A percentile compares a stretch with the other conserved stretches of the same genome.
These are phyloP conservation scores for Eupithecia exiguata DNA, from an alignment of 2,888 invertebrate genomes.

Conservation along the genomic window DNA sequence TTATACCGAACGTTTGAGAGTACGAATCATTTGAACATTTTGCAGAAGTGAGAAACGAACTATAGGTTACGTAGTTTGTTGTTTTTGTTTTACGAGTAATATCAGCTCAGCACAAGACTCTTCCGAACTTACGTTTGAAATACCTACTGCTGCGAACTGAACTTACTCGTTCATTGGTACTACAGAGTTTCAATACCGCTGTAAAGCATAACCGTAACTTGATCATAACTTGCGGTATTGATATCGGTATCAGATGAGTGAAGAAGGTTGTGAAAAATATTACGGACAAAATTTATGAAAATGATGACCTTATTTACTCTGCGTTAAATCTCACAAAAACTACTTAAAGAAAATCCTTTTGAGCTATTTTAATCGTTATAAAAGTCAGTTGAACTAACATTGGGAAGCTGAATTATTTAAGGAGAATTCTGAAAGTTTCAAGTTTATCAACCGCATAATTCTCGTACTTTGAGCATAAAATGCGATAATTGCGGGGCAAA, in stretches of 20 bases:
- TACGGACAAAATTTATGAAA: background rate
- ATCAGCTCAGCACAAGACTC: background rate
- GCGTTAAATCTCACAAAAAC: slow-evolving; percentile 11
- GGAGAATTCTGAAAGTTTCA: slow-evolving; percentile 30
- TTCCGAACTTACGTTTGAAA: background rate
- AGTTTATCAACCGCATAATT: slow-evolving; percentile 32
- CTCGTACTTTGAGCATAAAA: slow-evolving; percentile 26
- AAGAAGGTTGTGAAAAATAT: background rate
- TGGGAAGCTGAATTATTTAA: slow-evolving; percentile 25
- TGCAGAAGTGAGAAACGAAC: background rate
- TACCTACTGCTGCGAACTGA: background rate
- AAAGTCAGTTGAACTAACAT: slow-evolving; percentile 26
- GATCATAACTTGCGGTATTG: background rate
- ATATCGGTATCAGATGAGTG: slow-evolving; percentile 2
- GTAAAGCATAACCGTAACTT: background rate
- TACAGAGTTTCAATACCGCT: background rate
- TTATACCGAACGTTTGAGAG: background rate
- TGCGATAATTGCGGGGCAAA: slow-evolving; percentile 25
- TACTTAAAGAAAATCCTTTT: slow-evolving; percentile 9
- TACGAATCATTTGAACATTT: slow-evolving; percentile 11
- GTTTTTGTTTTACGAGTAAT: slow-evolving; percentile 5
- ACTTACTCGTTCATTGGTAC: background rate
- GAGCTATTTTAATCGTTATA: slow-evolving; percentile 26
- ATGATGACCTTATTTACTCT: background rate
- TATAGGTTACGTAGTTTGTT: background rate